Evolutionary conservation across 1,140 invertebrate species (phyloP), one percentile per base, ranked within the genome.

Genomic region (Hypsibius dujardini): DNA sequence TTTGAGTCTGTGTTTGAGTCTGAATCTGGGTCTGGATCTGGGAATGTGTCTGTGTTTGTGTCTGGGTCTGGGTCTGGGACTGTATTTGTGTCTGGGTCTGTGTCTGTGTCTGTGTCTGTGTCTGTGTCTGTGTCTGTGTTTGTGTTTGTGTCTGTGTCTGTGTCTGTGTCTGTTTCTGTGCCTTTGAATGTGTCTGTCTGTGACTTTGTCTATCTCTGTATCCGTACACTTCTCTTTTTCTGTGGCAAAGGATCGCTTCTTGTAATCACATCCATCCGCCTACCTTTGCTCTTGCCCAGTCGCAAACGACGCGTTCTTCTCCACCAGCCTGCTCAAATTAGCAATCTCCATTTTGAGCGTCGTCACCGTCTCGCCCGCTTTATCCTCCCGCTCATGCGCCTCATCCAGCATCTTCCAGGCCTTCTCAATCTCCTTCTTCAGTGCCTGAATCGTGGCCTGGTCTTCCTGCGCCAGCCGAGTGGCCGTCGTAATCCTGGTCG

Each of bases 341-440:
- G 77, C 75, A 69, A 82, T 80, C 74, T 82, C 81, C 71, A 76
- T 73, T 75, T 81, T 80, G 46, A 82, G 73, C 47, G 76, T 77
- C 73, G 80, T 79, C 50, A 81, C 80, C 14, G 80, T 79, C 72
- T 81, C 80, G 71, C 79, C 78, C 47, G 79, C 79, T 47, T 77
- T 73, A 59, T 78, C 77, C 74, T 82, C 81, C 73, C 80, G 79
- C 71, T 82, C 80, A 71, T 81, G 80, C 42, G 79, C 79, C 59
- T 78, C 77, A 76, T 82, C 81, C 2, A 81, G 77, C 76, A 81
- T 81, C 74, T 81, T 81, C 81, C 81, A 81, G 28, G 80, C 81
- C 75, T 81, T 81, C 72, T 82, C 80, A 40, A 82, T 77, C 76
- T 82, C 81, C 78, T 81, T 80, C 74, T 79, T 80, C n/a, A 82